Base-by-base conservation (phyloP, 1,140 invertebrate genomes). In the Stratiolaelaps scimitus region DNA sequence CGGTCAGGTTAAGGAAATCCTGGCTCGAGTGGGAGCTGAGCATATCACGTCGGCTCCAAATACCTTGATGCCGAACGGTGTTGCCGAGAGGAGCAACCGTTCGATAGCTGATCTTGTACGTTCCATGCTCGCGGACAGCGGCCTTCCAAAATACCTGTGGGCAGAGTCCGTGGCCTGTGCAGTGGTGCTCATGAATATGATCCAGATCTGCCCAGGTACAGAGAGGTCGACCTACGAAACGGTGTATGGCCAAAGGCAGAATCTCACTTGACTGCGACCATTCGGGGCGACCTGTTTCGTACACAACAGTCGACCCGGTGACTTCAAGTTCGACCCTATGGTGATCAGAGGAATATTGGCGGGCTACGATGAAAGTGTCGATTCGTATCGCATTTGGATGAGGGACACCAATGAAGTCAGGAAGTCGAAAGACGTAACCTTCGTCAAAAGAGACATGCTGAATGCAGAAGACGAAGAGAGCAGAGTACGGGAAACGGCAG, bases 371-470 rank as follows among this genome's bases (percentile, higher is more conserved):
- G 47, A 4, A 6, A 23, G 5, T 15, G 47, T 19, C 15, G 4
- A 23, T 4, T 19, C 19, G 15, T 48, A 48, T 28, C 20, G 47
- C 20, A 5, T 4, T 48, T 48, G 4, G 4, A 15, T 48, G 5
- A 19, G 19, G 15, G 15, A 4, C 47, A 48, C 15, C 20, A 48
- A 48, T 7, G 47, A 48, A 5, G 15, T 48, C 19, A 56, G 19
- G 28, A 73, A 71, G 13, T 71, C 74, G 13, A 72, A 71, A 34
- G 72, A 77, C 66, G 15, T 71, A 7, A 73, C 72, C 71, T 69
- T 68, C 19, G 68, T 68, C 0, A 72, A 65, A 30, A 73, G 73
- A 44, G 71, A 74, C 1, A 68, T 67, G 30, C 43, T 76, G 2
- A n/a, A n/a, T n/a, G n/a, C n/a, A n/a, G n/a, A n/a, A n/a, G n/a